Percentiles rank a stretch among this genome's conserved stretches.
phyloP scores from a whole-genome alignment of 2,113 vertebrate species.

The Sinocyclocheilus maitianheensis region DNA sequence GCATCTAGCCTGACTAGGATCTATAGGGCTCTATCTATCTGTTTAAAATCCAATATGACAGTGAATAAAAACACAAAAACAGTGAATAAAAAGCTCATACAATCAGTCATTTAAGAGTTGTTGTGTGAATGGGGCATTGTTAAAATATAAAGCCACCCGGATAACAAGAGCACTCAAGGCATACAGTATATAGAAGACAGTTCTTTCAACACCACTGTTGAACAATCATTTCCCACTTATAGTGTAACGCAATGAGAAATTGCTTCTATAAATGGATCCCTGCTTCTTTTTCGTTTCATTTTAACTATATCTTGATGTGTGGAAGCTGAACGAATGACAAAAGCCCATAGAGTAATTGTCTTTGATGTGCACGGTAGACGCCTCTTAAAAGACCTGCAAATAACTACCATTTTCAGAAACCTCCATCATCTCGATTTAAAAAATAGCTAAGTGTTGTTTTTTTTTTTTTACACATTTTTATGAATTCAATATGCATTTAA shows the following conservation, averaged over 20 bases:
- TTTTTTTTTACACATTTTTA: constrained; percentile 15
- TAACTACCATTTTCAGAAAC: constrained; percentile 37
- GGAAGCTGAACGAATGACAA: constrained; percentile 28
- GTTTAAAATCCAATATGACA: not conserved
- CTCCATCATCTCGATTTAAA: not conserved
- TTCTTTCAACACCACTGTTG: not conserved
- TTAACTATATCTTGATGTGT: constrained; percentile 32
- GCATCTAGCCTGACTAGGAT: not conserved
- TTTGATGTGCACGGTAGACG: constrained; percentile 23
- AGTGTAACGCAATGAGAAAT: constrained; percentile 26
- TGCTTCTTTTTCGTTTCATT: constrained; percentile 28
- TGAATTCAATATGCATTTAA: constrained; percentile 32
- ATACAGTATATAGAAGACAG: constrained; percentile 3
- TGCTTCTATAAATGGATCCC: constrained; percentile 23
- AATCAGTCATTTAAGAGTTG: not conserved
- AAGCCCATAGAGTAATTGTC: constrained; percentile 39
- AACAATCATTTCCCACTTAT: constrained; percentile 7
- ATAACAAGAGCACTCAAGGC: constrained; percentile 15
- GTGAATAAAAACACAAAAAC: not conserved
- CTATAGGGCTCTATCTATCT: not conserved
- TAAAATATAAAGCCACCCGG: not conserved
- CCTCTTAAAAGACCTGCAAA: constrained; percentile 35
- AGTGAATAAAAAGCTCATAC: not conserved
- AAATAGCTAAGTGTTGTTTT: constrained; percentile 6
- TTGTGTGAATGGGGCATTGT: constrained; percentile 16